These are phyloP conservation scores for Theristicus caerulescens DNA, from an alignment of 2,113 vertebrate genomes.

Conservation along the genomic window DNA sequence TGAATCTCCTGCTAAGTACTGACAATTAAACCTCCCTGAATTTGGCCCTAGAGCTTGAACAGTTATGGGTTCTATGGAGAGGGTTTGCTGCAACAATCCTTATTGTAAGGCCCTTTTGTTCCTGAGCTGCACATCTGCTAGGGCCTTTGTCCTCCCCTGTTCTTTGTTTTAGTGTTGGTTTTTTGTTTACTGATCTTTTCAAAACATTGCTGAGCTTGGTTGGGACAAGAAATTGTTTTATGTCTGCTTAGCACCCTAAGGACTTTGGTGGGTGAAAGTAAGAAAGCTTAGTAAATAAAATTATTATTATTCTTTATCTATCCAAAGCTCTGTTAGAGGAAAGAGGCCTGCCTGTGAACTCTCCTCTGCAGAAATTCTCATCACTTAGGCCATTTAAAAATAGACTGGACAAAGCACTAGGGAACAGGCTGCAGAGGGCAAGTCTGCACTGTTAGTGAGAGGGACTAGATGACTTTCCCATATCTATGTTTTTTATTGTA, in stretches of 20 bases:
- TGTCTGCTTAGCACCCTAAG: neutral
- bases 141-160: neutral
- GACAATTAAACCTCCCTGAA: neutral
- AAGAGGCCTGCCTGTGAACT: constrained; percentile 47
- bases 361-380: constrained; percentile 57
- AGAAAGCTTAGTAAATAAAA: neutral
- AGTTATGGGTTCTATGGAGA: neutral
- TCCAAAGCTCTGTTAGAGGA: neutral
- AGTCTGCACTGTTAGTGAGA: neutral
- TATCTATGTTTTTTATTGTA: constrained; percentile 18
- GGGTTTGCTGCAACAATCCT: neutral
- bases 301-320: neutral
- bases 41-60: neutral
- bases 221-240: neutral
- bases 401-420: constrained; percentile 58
- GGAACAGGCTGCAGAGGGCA: constrained; percentile 16
- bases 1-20: neutral
- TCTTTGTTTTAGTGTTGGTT: neutral
- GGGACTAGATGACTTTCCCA: constrained; percentile 55
- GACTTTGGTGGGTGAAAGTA: neutral
- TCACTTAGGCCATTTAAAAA: constrained; percentile 58
- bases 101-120: neutral
- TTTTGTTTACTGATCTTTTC: neutral
- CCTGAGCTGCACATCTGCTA: neutral
- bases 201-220: neutral